Evolutionary conservation across 2,888 invertebrate genomes (phyloP), one percentile per base, ranked within the genome.

Genomic region (Hirtodrosophila trivittata): DNA sequence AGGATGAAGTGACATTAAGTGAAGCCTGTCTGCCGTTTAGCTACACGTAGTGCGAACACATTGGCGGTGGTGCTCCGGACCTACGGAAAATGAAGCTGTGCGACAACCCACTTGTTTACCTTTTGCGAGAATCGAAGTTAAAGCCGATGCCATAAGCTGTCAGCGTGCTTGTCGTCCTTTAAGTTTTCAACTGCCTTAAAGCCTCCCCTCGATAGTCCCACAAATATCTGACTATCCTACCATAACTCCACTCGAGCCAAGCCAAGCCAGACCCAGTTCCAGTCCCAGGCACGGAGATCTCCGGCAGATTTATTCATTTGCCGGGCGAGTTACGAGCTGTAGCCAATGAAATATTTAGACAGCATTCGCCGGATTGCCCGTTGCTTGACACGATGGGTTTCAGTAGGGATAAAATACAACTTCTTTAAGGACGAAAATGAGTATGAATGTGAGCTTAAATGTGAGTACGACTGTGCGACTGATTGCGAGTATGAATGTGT

Each of bases 281-380:
- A 14, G 47, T 63, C 68, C 58, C 68, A 64, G 42, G 33, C 64
- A 66, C 66, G 66, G 38, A 50, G 52, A 54, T 58, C 60, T 52
- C 39, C 56, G 33, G 54, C 69, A 69, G 83, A 82, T 78, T 78
- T 80, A 76, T 75, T 67, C 74, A 70, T 67, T 63, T 57, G 56
- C 66, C 32, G 49, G 16, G 55, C 56, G 47, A 63, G 54, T 66
- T 69, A 73, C 65, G 67, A 70, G 66, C 63, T 75, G 68, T 51
- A 56, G 55, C 57, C 43, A 55, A 77, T 77, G 63, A 77, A 81
- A 81, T 72, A 77, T 77, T 77, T 66, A 81, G 60, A 33, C 45
- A 60, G 54, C 41, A 54, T 57, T 60, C 56, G 13, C 33, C 46
- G 14, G 32, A 30, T 39, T 39, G 38, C 14, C 32, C 30, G 14